phyloP scores from a whole-genome alignment of 1,140 invertebrate genomes.

The Nylanderia fulva region DNA sequence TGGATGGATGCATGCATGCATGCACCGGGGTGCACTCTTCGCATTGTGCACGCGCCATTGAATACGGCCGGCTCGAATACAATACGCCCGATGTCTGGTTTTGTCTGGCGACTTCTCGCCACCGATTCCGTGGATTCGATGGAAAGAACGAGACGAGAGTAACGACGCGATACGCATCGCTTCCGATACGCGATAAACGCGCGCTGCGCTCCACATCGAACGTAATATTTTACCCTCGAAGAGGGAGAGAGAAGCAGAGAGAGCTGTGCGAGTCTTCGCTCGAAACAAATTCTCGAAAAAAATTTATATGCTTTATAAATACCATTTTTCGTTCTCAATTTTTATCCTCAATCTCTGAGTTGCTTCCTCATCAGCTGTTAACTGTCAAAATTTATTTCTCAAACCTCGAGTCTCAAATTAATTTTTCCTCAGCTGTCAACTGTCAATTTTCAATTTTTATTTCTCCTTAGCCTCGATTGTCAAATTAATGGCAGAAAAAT shows the following conservation, averaged over 20 bases:
- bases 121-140: conserved; percentile 61
- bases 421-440: neutral
- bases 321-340: neutral
- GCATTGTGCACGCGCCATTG: conserved; percentile 76
- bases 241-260: neutral
- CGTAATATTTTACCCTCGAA: neutral
- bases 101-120: conserved; percentile 76
- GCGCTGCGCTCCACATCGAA: neutral
- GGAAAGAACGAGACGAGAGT: conserved; percentile 68
- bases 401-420: too few relatives aligned
- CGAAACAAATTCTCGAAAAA: conserved; percentile 14
- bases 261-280: neutral
- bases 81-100: conserved; percentile 72
- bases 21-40: conserved; percentile 31
- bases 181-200: conserved; percentile 45
- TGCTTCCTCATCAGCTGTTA: too few relatives aligned
- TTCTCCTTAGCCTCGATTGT: neutral
- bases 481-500: too few relatives aligned
- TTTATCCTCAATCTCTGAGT: too few relatives aligned
- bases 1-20: neutral
- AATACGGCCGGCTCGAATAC: conserved; percentile 71
- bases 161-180: conserved; percentile 52
- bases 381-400: too few relatives aligned
- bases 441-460: neutral
- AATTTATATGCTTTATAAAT: neutral